Conservation (phyloP, 2,797 vertebrate species). For the Tapirus indicus region DNA sequence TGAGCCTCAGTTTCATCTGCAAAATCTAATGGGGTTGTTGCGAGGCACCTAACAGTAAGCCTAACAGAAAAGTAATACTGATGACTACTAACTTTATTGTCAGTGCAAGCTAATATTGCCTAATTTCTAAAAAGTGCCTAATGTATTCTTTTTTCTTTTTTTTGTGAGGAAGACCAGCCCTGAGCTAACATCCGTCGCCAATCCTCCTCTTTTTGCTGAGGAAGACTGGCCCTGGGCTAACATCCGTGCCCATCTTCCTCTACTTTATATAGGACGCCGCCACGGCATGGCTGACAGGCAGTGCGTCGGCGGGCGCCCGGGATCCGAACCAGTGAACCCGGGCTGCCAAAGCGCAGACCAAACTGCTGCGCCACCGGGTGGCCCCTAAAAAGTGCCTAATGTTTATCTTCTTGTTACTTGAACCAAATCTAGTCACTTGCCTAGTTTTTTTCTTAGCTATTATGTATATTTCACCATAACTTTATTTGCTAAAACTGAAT, state of each 20-base stretch:
- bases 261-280: no score
- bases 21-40: slow-evolving; percentile 16
- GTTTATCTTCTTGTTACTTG: background rate
- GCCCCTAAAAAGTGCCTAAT: background rate
- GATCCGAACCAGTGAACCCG: no score
- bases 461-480: background rate
- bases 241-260: no score
- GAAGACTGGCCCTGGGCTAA: no score
- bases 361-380: no score
- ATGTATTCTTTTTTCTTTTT: background rate
- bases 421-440: slow-evolving; percentile 28
- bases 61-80: slow-evolving; percentile 22
- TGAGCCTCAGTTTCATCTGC: background rate
- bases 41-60: background rate
- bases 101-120: background rate
- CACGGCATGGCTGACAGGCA: no score
- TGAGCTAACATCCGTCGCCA: no score
- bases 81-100: background rate
- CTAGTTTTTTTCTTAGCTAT: slow-evolving; percentile 7
- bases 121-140: slow-evolving; percentile 35
- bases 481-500: slow-evolving; percentile 55
- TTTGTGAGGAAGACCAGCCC: no score
- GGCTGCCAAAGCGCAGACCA: no score
- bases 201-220: no score
- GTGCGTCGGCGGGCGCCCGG: no score